These are phyloP conservation scores for Gasterosteus aculeatus DNA, from an alignment of 2,113 vertebrate species.

Conservation along the genomic window DNA sequence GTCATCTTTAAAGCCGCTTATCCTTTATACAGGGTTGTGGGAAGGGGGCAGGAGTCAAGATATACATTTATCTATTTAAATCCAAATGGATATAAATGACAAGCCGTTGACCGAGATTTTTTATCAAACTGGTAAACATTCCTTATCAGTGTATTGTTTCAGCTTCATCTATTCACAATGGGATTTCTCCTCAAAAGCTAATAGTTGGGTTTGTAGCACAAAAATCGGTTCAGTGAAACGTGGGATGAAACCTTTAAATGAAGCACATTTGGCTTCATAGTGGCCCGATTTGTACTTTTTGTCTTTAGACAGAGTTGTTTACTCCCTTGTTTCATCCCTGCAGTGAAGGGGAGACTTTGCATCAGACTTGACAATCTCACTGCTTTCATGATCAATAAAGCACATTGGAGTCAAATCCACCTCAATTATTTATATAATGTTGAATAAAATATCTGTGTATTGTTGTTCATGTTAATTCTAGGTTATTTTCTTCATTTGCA, in stretches of 20 bases:
- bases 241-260: too few relatives aligned
- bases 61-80: too few relatives aligned
- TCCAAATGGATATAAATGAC: not conserved
- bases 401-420: slow-evolving; percentile 8
- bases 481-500: not conserved
- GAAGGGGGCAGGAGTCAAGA: too few relatives aligned
- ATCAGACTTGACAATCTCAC: slow-evolving; percentile 38
- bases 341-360: slow-evolving; percentile 11
- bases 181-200: not conserved
- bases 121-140: too few relatives aligned
- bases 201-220: slow-evolving; percentile 3
- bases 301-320: not conserved
- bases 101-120: not conserved
- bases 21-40: too few relatives aligned
- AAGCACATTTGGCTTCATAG: not conserved
- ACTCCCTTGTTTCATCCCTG: not conserved
- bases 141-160: too few relatives aligned
- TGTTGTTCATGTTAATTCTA: slow-evolving; percentile 2
- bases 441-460: slow-evolving; percentile 22
- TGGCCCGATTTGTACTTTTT: not conserved
- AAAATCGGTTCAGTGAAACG: not conserved
- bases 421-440: slow-evolving; percentile 32
- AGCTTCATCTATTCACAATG: too few relatives aligned
- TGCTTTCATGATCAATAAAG: slow-evolving; percentile 40
- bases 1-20: too few relatives aligned